These are phyloP conservation scores for Strigamia crassipes DNA, from an alignment of 2,888 invertebrate species.

Conservation along the genomic window DNA sequence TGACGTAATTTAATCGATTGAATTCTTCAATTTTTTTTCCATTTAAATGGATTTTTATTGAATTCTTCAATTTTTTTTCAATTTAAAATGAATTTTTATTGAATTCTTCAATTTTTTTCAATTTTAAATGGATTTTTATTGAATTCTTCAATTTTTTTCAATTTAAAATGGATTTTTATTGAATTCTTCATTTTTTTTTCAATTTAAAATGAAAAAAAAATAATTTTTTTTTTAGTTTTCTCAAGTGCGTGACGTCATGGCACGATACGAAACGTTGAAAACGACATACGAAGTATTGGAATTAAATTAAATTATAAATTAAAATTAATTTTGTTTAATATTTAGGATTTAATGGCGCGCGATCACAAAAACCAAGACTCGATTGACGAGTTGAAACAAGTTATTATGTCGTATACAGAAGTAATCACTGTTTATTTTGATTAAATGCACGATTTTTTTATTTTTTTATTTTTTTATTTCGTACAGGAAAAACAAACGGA, in stretches of 20 bases:
- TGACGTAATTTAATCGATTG: slow-evolving; percentile 2
- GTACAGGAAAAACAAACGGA: slow-evolving; percentile 33
- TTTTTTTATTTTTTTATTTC: background rate
- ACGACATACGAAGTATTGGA: slow-evolving; percentile 10
- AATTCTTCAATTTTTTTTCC: too few species aligned
- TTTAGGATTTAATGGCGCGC: slow-evolving; percentile 39
- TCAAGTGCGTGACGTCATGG: slow-evolving; percentile 43
- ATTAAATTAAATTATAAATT: background rate
- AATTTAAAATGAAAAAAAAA: background rate
- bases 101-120: too few species aligned
- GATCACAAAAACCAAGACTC: slow-evolving; percentile 45
- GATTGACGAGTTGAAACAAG: slow-evolving; percentile 23
- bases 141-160: too few species aligned
- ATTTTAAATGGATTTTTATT: too few species aligned
- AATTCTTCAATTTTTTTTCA: too few species aligned
- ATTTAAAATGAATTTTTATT: too few species aligned
- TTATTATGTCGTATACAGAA: background rate
- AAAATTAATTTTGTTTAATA: background rate
- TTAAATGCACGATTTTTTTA: too few species aligned
- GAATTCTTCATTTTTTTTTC: too few species aligned
- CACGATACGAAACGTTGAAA: slow-evolving; percentile 35
- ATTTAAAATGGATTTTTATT: too few species aligned
- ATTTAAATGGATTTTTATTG: too few species aligned
- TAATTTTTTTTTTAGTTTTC: slow-evolving; percentile 19
- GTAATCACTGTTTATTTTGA: background rate